A percentile compares a stretch with the other conserved stretches of the same genome.
Conservation (phyloP, 2,888 invertebrate species). For the Sinopyrophorus schimmeli region DNA sequence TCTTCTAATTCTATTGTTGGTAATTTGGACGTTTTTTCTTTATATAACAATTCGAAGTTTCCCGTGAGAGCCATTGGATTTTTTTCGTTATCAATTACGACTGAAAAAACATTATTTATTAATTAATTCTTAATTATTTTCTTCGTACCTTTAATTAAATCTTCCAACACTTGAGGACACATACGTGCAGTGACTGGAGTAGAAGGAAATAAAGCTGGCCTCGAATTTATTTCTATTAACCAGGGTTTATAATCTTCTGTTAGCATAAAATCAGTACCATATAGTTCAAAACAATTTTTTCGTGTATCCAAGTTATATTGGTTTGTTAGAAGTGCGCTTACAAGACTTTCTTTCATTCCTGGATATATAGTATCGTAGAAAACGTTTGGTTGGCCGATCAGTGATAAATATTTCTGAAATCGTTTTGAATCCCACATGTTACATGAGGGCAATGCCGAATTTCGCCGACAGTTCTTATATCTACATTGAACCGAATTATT, state of each 20-base stretch:
- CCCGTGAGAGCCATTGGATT: conserved; percentile 60
- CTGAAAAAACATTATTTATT: too few species aligned
- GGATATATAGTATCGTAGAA: conserved; percentile 79
- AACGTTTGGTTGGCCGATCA: conserved; percentile 62
- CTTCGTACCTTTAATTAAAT: conserved; percentile 78
- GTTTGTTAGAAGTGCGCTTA: conserved; percentile 78
- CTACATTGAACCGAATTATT: conserved; percentile 86
- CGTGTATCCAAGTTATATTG: conserved; percentile 71
- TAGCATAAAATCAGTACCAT: conserved; percentile 91
- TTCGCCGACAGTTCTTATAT: conserved; percentile 63
- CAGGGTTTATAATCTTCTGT: conserved; percentile 84
- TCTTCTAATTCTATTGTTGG: conserved; percentile 7
- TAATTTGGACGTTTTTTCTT: conserved; percentile 34
- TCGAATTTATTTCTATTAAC: conserved; percentile 91
- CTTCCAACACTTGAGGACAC: conserved; percentile 79
- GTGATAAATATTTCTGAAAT: conserved; percentile 63
- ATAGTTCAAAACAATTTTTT: conserved; percentile 83
- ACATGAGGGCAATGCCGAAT: conserved; percentile 68
- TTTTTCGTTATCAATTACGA: conserved; percentile 58
- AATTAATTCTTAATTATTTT: too few species aligned
- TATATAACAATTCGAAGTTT: conserved; percentile 58
- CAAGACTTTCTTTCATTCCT: conserved; percentile 81
- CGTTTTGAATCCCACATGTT: conserved; percentile 85
- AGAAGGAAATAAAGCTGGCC: conserved; percentile 80
- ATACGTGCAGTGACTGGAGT: conserved; percentile 82